Evolutionary conservation across 2,797 vertebrate genomes (phyloP).

Genomic region (Loris lydekkerianus): DNA sequence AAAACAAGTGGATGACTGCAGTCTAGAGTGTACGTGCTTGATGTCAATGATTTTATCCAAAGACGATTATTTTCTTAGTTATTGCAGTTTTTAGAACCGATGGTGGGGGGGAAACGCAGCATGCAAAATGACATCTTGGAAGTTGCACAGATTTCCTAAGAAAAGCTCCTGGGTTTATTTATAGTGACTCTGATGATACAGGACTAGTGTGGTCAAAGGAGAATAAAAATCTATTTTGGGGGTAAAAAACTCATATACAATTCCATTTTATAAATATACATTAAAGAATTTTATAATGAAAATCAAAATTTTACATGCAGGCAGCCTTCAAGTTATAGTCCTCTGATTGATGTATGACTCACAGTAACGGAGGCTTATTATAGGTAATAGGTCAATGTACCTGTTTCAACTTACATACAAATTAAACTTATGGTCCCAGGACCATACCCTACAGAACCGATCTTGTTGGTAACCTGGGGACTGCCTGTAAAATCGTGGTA

Average conservation of each 20-base stretch:
- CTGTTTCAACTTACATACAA: too few species aligned
- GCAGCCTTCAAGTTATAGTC: too few species aligned
- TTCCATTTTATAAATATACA: background rate
- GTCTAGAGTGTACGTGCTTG: slow-evolving; percentile 75
- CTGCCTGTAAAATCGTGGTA: background rate
- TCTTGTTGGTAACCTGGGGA: too few species aligned
- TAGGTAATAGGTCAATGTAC: too few species aligned
- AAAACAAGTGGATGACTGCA: slow-evolving; percentile 72
- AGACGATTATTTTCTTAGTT: slow-evolving; percentile 82
- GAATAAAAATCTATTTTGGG: background rate
- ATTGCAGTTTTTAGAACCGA: slow-evolving; percentile 76
- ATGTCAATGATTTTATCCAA: slow-evolving; percentile 81
- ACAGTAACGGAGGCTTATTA: too few species aligned
- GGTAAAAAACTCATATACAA: background rate
- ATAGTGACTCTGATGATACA: slow-evolving; percentile 62
- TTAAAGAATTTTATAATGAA: background rate
- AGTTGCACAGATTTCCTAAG: slow-evolving; percentile 78
- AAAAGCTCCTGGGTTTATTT: slow-evolving; percentile 76
- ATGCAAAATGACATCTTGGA: slow-evolving; percentile 81
- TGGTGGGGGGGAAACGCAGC: slow-evolving; percentile 69
- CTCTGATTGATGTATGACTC: too few species aligned
- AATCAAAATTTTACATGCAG: background rate
- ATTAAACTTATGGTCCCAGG: too few species aligned
- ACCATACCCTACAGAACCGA: too few species aligned
- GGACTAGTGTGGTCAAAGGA: background rate